These are phyloP conservation scores for Ischnus inquisitorius DNA, from an alignment of 2,888 invertebrate species.

Conservation along the genomic window DNA sequence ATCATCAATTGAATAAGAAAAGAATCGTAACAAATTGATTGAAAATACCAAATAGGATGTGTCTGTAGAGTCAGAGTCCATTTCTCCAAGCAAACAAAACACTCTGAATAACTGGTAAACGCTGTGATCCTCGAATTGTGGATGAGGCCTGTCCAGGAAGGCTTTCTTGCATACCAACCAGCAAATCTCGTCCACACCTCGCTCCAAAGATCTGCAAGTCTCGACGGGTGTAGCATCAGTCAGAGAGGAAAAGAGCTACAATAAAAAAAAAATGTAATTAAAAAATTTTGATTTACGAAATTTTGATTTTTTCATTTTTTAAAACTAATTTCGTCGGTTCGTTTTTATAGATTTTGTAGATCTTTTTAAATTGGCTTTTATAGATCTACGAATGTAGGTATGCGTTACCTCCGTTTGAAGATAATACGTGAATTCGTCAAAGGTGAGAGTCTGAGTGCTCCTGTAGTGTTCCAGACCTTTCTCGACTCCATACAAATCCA, in stretches of 20 bases:
- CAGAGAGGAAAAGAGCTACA: conserved; percentile 84
- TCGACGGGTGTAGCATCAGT: conserved; percentile 82
- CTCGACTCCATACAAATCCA: conserved; percentile 93
- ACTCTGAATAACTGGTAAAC: conserved; percentile 92
- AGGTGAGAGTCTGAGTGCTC: conserved; percentile 90
- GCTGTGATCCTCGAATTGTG: conserved; percentile 89
- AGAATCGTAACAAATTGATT: too few species aligned
- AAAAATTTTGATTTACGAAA: too few species aligned
- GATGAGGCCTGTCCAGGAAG: conserved; percentile 88
- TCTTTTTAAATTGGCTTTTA: too few species aligned
- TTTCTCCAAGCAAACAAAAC: conserved; percentile 92
- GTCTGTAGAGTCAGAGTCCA: conserved; percentile 88
- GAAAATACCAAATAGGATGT: conserved; percentile 87
- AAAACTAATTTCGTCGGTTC: background rate
- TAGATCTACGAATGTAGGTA: background rate
- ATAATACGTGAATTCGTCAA: conserved; percentile 92
- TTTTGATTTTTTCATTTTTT: too few species aligned
- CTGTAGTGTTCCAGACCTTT: conserved; percentile 92
- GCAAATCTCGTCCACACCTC: conserved; percentile 87
- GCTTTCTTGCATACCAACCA: conserved; percentile 92
- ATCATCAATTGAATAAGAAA: too few species aligned
- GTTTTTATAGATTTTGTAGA: background rate
- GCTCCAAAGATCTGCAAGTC: conserved; percentile 81
- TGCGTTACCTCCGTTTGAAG: conserved; percentile 89
- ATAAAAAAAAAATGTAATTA: too few species aligned